Conservation (phyloP, 1,140 invertebrate species). For the Trypoxylus dichotomus region DNA sequence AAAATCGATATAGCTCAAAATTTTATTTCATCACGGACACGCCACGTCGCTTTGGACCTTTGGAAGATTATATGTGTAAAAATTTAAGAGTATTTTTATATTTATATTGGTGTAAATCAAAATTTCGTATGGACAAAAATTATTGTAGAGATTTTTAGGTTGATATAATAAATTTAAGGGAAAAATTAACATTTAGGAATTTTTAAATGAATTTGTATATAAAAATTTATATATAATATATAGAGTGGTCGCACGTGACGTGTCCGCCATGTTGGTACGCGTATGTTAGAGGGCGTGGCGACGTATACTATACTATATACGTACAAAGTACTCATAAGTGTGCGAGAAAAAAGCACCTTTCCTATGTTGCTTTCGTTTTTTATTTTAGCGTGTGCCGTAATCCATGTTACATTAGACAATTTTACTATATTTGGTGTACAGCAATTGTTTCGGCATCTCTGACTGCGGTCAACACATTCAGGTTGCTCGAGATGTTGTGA, state of each 20-base stretch:
- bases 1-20: constrained; percentile 56
- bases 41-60: constrained; percentile 34
- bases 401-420: constrained; percentile 57
- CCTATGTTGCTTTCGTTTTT: constrained; percentile 53
- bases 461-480: constrained; percentile 31
- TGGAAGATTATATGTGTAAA: constrained; percentile 54
- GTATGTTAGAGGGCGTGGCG: constrained; percentile 52
- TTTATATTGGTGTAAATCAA: constrained; percentile 57
- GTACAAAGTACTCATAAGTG: constrained; percentile 55
- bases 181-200: constrained; percentile 55
- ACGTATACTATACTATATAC: constrained; percentile 56
- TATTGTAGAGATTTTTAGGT: constrained; percentile 53
- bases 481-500: constrained; percentile 53
- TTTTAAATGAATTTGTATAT: constrained; percentile 57
- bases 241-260: constrained; percentile 42
- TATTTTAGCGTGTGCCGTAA: constrained; percentile 54
- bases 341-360: constrained; percentile 47
- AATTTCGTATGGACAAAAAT: constrained; percentile 54
- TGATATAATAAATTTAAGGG: constrained; percentile 50
- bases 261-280: constrained; percentile 44
- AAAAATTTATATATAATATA: constrained; percentile 56
- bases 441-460: constrained; percentile 52
- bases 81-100: constrained; percentile 57
- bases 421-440: constrained; percentile 57
- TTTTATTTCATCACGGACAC: constrained; percentile 46